Percentiles rank a stretch among this genome's conserved stretches.
phyloP scores from a whole-genome alignment of 2,888 invertebrate species.

The Danaus chrysippus region DNA sequence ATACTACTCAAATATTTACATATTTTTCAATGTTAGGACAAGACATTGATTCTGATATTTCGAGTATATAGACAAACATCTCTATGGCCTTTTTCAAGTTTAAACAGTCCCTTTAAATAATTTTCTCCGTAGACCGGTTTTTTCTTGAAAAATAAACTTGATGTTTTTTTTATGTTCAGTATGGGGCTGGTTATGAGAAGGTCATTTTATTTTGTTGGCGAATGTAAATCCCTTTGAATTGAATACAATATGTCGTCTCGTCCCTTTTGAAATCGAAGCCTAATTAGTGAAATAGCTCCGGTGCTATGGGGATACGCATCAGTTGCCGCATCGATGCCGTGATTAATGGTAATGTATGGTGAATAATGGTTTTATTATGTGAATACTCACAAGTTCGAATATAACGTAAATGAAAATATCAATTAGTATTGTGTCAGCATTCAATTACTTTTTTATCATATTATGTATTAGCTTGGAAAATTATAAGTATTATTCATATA shows the following conservation, averaged over 20 bases:
- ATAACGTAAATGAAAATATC: not conserved
- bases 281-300: slow-evolving; percentile 49
- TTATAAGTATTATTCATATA: too few species aligned
- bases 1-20: too few species aligned
- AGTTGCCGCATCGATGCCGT: slow-evolving; percentile 13
- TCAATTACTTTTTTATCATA: not conserved
- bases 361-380: slow-evolving; percentile 2
- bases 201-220: slow-evolving; percentile 41
- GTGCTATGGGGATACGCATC: slow-evolving; percentile 21
- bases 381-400: not conserved
- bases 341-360: slow-evolving; percentile 12
- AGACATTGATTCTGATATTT: too few species aligned
- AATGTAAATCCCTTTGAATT: slow-evolving; percentile 47
- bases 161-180: not conserved
- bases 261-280: slow-evolving; percentile 59
- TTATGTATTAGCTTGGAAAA: too few species aligned
- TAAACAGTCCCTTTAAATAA: too few species aligned
- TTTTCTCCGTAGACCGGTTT: not conserved
- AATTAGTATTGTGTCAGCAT: not conserved
- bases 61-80: too few species aligned
- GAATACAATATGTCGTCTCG: slow-evolving; percentile 60
- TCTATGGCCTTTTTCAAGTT: too few species aligned
- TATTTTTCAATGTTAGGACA: too few species aligned
- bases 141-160: not conserved
- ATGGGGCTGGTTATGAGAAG: slow-evolving; percentile 19